Conservation (phyloP, 2,888 invertebrate species). For the Gordius sp. region DNA sequence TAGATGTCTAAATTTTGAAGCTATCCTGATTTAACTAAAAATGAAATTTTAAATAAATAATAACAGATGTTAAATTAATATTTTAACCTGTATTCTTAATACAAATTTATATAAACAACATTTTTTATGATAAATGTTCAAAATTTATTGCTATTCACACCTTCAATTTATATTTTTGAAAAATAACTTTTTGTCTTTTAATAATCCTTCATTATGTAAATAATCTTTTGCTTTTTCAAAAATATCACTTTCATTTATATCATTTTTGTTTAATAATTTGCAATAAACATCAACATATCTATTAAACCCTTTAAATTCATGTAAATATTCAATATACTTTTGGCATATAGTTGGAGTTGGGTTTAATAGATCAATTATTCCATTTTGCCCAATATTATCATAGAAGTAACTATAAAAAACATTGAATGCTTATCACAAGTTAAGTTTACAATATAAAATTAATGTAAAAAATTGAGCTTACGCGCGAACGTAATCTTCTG, state of each 20-base stretch:
- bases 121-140: no score
- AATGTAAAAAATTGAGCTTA: background rate
- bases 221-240: background rate
- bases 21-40: no score
- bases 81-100: no score
- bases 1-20: no score
- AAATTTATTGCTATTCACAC: no score
- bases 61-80: no score
- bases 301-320: background rate
- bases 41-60: no score
- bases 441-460: background rate
- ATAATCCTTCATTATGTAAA: background rate
- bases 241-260: background rate
- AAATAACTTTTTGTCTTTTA: constrained; percentile 7
- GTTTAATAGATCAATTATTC: background rate
- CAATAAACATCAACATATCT: constrained; percentile 6
- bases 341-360: background rate
- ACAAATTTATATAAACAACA: no score
- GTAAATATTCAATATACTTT: constrained; percentile 3
- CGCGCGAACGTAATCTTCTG: constrained; percentile 15
- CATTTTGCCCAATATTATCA: constrained; percentile 13
- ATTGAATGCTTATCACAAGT: background rate
- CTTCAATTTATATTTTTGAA: constrained; percentile 5
- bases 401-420: constrained; percentile 10
- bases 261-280: background rate